These are phyloP conservation scores for Acheta domesticus DNA, from an alignment of 2,888 invertebrate genomes.

Conservation along the genomic window DNA sequence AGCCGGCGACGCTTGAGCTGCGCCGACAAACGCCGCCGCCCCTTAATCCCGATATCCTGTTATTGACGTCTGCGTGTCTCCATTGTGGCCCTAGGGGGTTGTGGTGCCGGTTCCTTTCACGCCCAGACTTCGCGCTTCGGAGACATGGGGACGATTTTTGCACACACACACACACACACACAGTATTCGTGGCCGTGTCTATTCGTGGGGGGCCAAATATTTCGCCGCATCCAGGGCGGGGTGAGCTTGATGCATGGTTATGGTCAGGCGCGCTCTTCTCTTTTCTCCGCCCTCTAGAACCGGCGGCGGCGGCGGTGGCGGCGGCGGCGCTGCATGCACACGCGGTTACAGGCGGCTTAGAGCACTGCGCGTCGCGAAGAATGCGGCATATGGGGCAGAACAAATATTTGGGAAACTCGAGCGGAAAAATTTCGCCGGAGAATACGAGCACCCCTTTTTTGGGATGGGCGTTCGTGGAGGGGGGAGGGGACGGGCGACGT, in stretches of 20 bases:
- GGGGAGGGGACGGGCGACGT: no score
- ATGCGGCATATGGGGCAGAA: background rate
- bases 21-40: conserved; percentile 3
- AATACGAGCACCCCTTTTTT: background rate
- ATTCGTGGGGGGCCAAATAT: background rate
- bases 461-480: background rate
- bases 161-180: background rate
- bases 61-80: conserved; percentile 5
- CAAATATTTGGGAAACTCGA: conserved; percentile 2
- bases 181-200: background rate
- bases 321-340: no score
- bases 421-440: background rate
- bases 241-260: background rate
- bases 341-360: background rate
- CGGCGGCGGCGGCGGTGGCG: no score
- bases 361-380: background rate
- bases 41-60: conserved; percentile 9
- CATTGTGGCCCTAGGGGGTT: background rate
- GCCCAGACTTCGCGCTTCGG: background rate
- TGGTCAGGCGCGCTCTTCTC: background rate
- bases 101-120: background rate
- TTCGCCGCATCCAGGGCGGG: background rate
- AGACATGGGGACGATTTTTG: background rate
- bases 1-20: background rate
- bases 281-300: no score